These are phyloP conservation scores for Palloptera scutellata DNA, from an alignment of 2,888 invertebrate species.

Conservation along the genomic window DNA sequence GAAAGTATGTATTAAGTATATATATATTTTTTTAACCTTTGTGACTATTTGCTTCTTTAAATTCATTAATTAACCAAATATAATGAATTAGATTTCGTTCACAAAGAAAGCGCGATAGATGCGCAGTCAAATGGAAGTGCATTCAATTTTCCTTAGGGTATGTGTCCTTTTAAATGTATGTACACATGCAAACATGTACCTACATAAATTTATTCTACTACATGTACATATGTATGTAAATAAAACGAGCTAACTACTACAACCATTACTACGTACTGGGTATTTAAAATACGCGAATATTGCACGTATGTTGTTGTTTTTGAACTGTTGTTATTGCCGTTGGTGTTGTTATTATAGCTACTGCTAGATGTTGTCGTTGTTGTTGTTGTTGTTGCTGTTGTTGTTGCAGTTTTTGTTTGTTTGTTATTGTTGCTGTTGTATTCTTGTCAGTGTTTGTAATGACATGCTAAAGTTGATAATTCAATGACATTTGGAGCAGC, in stretches of 20 bases:
- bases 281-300: neutral
- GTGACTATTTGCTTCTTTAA: no score
- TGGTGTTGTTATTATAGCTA: neutral
- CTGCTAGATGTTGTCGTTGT: neutral
- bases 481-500: neutral
- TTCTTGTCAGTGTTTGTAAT: neutral
- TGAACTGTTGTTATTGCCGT: neutral
- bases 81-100: no score
- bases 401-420: neutral
- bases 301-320: neutral
- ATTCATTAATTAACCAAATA: no score
- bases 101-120: no score
- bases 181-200: neutral
- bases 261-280: no score
- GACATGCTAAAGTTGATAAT: conserved; percentile 1
- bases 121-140: no score
- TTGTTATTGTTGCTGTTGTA: neutral
- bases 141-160: no score
- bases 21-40: no score
- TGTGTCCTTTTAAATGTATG: neutral
- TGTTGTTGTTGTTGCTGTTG: neutral
- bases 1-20: no score
- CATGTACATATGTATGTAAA: neutral
- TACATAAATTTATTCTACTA: neutral
- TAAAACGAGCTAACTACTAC: neutral